These are phyloP conservation scores for Drosophila gaucha DNA, from an alignment of 2,888 invertebrate genomes.

Conservation along the genomic window DNA sequence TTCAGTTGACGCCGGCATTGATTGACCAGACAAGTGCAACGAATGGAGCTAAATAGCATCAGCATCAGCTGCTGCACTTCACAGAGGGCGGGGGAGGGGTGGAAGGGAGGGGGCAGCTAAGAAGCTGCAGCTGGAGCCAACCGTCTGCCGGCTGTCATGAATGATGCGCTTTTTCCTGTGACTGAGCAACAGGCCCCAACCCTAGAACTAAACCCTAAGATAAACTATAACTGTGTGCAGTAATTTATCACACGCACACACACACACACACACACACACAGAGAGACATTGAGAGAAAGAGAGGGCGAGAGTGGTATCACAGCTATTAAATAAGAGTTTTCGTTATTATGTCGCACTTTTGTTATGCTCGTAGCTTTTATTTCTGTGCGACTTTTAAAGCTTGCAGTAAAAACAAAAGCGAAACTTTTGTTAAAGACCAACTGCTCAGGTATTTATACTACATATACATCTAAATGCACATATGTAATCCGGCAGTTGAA, in stretches of 20 bases:
- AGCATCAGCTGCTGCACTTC: slow-evolving; percentile 71
- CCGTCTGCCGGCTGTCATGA: slow-evolving; percentile 65
- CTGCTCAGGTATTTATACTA: neutral
- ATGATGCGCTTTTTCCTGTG: slow-evolving; percentile 72
- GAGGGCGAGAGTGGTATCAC: neutral
- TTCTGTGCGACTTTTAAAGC: slow-evolving; percentile 56
- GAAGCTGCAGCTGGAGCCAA: slow-evolving; percentile 24
- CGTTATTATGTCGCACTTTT: slow-evolving; percentile 58
- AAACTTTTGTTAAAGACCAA: slow-evolving; percentile 58
- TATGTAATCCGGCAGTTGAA: slow-evolving; percentile 40
- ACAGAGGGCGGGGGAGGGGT: slow-evolving; percentile 30
- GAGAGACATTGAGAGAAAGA: neutral
- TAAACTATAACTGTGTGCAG: slow-evolving; percentile 51
- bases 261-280: slow-evolving; percentile 45
- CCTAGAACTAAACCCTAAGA: neutral
- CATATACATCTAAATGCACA: slow-evolving; percentile 19
- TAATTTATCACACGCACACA: slow-evolving; percentile 56
- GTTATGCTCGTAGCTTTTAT: slow-evolving; percentile 40
- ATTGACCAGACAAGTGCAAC: slow-evolving; percentile 78
- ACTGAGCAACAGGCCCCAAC: slow-evolving; percentile 42
- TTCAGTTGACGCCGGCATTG: slow-evolving; percentile 70
- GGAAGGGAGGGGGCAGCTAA: neutral
- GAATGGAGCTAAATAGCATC: slow-evolving; percentile 65
- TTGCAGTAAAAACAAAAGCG: slow-evolving; percentile 9
- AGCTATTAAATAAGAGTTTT: slow-evolving; percentile 72